Percentiles rank a stretch among this genome's conserved stretches.
phyloP scores from a whole-genome alignment of 2,888 invertebrate species.

The Melinopterus prodromus region DNA sequence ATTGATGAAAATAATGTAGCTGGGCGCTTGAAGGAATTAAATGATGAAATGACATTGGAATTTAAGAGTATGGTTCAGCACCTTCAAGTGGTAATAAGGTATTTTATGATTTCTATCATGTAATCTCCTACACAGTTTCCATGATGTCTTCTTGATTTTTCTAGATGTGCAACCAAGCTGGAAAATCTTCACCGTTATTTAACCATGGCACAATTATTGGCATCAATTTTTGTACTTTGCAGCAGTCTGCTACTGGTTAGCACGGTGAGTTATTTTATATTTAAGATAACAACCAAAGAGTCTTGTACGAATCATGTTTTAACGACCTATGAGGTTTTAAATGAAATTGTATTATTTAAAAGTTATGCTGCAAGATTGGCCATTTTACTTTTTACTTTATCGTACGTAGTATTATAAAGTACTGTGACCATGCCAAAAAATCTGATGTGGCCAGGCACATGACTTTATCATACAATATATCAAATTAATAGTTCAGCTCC shows the following conservation, averaged over 20 bases:
- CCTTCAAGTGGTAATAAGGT: conserved; percentile 53
- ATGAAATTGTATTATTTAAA: no score
- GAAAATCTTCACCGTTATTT: conserved; percentile 51
- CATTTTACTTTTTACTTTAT: no score
- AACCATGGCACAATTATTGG: conserved; percentile 52
- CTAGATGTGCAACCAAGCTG: conserved; percentile 46
- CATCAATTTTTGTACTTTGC: conserved; percentile 55
- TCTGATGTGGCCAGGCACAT: no score
- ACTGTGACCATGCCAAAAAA: no score
- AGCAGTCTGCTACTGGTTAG: conserved; percentile 55
- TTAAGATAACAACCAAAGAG: no score
- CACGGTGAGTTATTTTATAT: conserved; percentile 46
- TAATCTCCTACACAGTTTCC: not conserved
- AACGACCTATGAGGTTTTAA: no score
- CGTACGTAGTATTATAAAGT: no score
- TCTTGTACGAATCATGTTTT: no score
- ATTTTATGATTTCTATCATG: conserved; percentile 20
- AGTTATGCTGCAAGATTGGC: no score
- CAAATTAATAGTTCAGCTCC: no score
- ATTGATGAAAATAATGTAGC: conserved; percentile 17
- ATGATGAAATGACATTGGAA: conserved; percentile 46
- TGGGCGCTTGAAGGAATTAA: conserved; percentile 34
- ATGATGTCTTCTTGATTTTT: not conserved
- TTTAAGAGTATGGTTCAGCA: conserved; percentile 52
- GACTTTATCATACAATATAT: no score